Evolutionary conservation across 2,113 vertebrate species (phyloP).

Genomic region (Pelecanoides urinatrix): DNA sequence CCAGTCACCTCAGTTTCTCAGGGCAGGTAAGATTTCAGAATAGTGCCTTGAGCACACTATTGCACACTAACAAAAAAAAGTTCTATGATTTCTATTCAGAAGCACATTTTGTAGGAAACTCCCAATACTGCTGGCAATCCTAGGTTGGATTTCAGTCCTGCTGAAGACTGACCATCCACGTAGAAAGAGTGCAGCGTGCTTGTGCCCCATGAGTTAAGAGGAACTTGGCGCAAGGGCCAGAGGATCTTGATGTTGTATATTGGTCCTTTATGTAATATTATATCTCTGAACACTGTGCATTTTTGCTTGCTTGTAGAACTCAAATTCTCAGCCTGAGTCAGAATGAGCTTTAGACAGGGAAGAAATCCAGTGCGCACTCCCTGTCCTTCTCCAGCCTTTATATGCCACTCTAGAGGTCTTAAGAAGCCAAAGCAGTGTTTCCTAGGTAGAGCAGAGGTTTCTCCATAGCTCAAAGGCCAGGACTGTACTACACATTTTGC

Average conservation of each 20-base stretch:
- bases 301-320: background rate
- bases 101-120: background rate
- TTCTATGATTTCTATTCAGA: background rate
- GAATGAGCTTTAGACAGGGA: background rate
- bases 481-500: background rate
- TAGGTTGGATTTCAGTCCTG: background rate
- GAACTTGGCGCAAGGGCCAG: background rate
- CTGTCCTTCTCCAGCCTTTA: background rate
- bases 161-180: background rate
- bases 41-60: background rate
- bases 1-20: background rate
- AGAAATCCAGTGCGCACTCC: background rate
- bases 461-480: background rate
- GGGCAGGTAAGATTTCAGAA: background rate
- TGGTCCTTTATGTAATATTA: background rate
- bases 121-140: background rate
- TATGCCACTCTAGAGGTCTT: background rate
- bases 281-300: background rate
- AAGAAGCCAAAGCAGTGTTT: background rate
- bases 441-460: background rate
- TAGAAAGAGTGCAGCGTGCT: background rate
- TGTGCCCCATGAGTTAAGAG: background rate
- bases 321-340: background rate
- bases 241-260: background rate
- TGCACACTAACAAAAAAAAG: background rate